Conservation (phyloP, 2,888 invertebrate genomes). For the Ariolimax columbianus region DNA sequence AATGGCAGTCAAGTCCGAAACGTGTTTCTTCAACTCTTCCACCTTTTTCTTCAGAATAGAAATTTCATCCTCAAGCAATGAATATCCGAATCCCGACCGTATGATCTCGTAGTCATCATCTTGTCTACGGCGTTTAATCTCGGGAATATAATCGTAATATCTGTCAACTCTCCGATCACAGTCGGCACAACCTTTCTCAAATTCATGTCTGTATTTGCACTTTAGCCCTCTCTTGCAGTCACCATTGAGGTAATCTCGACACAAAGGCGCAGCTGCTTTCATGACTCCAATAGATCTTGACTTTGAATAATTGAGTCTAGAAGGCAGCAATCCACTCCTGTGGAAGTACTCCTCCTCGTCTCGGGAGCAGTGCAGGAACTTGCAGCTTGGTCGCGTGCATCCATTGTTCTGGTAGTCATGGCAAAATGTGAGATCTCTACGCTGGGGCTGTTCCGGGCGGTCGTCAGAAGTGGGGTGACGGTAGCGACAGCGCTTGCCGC, state of each 20-base stretch:
- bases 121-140: conserved; percentile 66
- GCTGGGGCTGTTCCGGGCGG: conserved; percentile 52
- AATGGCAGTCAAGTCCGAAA: conserved; percentile 86
- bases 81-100: conserved; percentile 37
- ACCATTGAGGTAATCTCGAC: conserved; percentile 83
- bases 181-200: conserved; percentile 34
- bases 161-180: conserved; percentile 46
- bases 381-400: conserved; percentile 86
- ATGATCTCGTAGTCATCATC: conserved; percentile 58
- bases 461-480: conserved; percentile 80
- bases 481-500: conserved; percentile 83
- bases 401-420: conserved; percentile 86
- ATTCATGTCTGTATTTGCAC: conserved; percentile 81
- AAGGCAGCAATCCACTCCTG: conserved; percentile 86
- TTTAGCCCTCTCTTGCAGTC: conserved; percentile 81
- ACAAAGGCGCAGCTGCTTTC: conserved; percentile 80
- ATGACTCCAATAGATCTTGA: conserved; percentile 64
- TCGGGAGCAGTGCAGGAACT: conserved; percentile 87
- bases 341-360: conserved; percentile 87
- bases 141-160: conserved; percentile 57
- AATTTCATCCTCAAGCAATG: conserved; percentile 84
- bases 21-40: conserved; percentile 85
- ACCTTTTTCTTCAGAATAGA: conserved; percentile 84
- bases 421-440: conserved; percentile 80
- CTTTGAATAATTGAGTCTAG: conserved; percentile 72